phyloP scores from a whole-genome alignment of 2,113 vertebrate genomes.

The Alligator mississippiensis region DNA sequence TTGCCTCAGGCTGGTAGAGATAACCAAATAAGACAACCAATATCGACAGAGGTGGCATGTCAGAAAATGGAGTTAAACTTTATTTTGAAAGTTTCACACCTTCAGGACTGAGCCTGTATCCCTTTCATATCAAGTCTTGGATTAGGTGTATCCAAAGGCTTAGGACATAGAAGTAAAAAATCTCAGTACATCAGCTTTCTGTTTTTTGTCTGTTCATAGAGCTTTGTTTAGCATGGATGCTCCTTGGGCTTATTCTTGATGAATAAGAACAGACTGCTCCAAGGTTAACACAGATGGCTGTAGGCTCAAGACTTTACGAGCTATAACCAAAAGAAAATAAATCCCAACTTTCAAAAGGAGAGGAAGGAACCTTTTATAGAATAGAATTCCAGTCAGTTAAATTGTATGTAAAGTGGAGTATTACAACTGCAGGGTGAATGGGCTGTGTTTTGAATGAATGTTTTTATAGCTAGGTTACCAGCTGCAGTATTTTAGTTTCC shows the following conservation, averaged over 20 bases:
- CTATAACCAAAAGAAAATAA: slow-evolving; percentile 60
- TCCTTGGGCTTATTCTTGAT: slow-evolving; percentile 45
- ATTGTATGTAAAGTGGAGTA: slow-evolving; percentile 44
- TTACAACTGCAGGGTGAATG: slow-evolving; percentile 50
- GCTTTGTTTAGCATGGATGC: slow-evolving; percentile 37
- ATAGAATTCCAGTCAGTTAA: slow-evolving; percentile 52
- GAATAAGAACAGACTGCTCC: slow-evolving; percentile 45
- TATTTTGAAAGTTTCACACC: background rate
- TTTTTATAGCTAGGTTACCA: slow-evolving; percentile 31
- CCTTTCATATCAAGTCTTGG: background rate
- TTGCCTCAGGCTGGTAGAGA: background rate
- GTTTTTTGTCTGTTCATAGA: slow-evolving; percentile 15
- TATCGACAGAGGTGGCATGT: background rate
- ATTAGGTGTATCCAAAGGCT: slow-evolving; percentile 10
- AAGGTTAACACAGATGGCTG: slow-evolving; percentile 50
- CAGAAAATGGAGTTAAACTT: background rate
- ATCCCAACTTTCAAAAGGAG: slow-evolving; percentile 38
- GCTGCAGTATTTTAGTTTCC: background rate
- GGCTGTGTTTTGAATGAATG: background rate
- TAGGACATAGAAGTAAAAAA: slow-evolving; percentile 34
- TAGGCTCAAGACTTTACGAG: slow-evolving; percentile 55
- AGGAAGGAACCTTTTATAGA: slow-evolving; percentile 25
- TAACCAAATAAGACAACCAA: background rate
- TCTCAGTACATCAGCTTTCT: slow-evolving; percentile 24
- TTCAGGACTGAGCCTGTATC: background rate